Evolutionary conservation across 2,797 vertebrate genomes (phyloP).

Genomic region (Limnodromus scolopaceus): DNA sequence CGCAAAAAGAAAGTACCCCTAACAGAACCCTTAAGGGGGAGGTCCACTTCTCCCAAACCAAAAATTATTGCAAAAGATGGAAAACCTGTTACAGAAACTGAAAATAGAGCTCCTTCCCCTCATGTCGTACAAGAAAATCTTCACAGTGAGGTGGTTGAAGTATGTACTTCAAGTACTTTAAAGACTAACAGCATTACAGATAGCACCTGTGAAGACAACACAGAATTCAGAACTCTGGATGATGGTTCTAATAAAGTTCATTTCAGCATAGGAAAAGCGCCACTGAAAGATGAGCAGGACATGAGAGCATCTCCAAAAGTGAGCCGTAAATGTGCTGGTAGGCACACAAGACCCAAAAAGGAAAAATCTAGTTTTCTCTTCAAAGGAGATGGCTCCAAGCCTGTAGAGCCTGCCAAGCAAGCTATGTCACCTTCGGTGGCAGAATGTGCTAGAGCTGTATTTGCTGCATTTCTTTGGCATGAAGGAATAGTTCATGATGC

Average conservation of each 20-base stretch:
- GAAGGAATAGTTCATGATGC: slow-evolving; percentile 99
- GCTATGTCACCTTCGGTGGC: slow-evolving; percentile 99
- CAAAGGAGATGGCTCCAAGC: slow-evolving; percentile 87
- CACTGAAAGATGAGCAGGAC: slow-evolving; percentile 93
- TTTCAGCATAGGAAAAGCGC: slow-evolving; percentile 98
- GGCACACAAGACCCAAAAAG: slow-evolving; percentile 94
- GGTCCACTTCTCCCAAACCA: slow-evolving; percentile 96
- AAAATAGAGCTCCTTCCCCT: slow-evolving; percentile 93
- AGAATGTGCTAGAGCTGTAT: slow-evolving; percentile 94
- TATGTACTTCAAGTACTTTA: slow-evolving; percentile 92
- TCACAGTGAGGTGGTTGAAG: slow-evolving; percentile 97
- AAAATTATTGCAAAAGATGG: slow-evolving; percentile 89
- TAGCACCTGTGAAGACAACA: slow-evolving; percentile 87
- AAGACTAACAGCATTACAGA: slow-evolving; percentile 88
- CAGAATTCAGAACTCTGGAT: slow-evolving; percentile 83
- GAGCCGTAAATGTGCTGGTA: slow-evolving; percentile 91
- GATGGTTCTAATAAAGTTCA: slow-evolving; percentile 94
- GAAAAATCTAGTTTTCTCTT: slow-evolving; percentile 95
- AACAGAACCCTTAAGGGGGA: slow-evolving; percentile 92
- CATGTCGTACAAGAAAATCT: slow-evolving; percentile 98
- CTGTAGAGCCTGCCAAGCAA: slow-evolving; percentile 93
- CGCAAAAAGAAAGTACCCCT: slow-evolving; percentile 96
- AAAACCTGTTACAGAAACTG: slow-evolving; percentile 80
- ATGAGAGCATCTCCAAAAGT: slow-evolving; percentile 96
- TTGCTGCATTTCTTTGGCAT: slow-evolving; percentile 97